phyloP scores from a whole-genome alignment of 2,113 vertebrate genomes.

The Arenaria interpres region DNA sequence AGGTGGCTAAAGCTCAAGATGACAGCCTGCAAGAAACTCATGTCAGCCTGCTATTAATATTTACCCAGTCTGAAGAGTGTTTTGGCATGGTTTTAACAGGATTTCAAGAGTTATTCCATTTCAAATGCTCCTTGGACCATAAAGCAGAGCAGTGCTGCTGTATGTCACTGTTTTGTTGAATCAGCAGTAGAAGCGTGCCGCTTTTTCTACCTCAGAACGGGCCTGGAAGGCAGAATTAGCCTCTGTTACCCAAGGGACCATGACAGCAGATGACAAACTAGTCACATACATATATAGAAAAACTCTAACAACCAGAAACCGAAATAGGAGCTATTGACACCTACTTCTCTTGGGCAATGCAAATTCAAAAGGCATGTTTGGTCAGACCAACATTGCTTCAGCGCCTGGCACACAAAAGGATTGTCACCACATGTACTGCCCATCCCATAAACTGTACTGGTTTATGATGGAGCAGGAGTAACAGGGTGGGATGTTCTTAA shows the following conservation, averaged over 20 bases:
- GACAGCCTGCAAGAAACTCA: background rate
- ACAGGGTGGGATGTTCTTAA: background rate
- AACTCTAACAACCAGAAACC: background rate
- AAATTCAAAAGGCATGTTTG: background rate
- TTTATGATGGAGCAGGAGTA: background rate
- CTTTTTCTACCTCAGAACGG: background rate
- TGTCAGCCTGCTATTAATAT: background rate
- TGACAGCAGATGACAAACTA: background rate
- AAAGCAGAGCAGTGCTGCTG: background rate
- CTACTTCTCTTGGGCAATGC: background rate
- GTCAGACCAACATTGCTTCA: background rate
- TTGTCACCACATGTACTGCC: background rate
- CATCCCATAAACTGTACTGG: too few relatives aligned
- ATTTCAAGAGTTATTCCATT: conserved; percentile 16
- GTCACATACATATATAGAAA: background rate
- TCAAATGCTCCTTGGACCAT: background rate
- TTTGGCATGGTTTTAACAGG: background rate
- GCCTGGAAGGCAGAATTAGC: background rate
- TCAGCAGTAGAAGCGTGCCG: background rate
- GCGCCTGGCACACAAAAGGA: background rate
- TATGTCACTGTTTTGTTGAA: background rate
- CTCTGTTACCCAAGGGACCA: fast-evolving
- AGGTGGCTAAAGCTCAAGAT: background rate
- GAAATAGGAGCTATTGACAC: background rate
- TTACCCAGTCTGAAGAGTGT: background rate